Evolutionary conservation across 2,113 vertebrate genomes (phyloP), one percentile per base, ranked within the genome.

Genomic region (Nothobranchius furzeri): DNA sequence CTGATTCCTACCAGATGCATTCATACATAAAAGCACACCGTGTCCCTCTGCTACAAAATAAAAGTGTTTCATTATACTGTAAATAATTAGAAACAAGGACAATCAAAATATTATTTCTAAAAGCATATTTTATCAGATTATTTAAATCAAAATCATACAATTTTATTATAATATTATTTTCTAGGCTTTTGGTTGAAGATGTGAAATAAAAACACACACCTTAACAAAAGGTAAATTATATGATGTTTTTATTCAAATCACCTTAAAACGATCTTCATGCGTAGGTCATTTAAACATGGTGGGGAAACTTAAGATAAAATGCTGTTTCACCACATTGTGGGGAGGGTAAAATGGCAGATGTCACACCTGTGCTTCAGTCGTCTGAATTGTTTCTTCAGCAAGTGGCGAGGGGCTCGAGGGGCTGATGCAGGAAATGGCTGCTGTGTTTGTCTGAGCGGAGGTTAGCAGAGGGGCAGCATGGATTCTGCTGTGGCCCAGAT

Each of bases 401-500:
- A 71, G 59, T 76, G 59, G 64, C 42, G 47, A 81, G 79, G 79
- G 82, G 82, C 88, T 86, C 79, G 72, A 47, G 87, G 79, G 86
- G 84, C 79, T 53, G 71, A 79, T 52, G 76, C 81, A 87, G 83
- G 84, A 89, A 90, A 91, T 85, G 85, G 82, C 82, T 83, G 81
- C 79, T 85, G 76, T 83, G 79, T 86, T 88, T 85, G 83, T 88
- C 85, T 86, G 86, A 87, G 75, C 59, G 73, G 79, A 88, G 87
- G 89, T 90, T 84, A 91, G 83, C 76, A 75, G 81, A 87, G 87
- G 85, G 85, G 82, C 85, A 88, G 79, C 64, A 77, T 77, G 83
- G 80, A 87, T 83, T 89, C 80, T 78, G 86, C 84, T 82, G 82
- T 81, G 78, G 79, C 90, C 89, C 87, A 86, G 79, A 91, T 90